phyloP scores from a whole-genome alignment of 2,797 vertebrate species.

The Eidolon dupreanum region DNA sequence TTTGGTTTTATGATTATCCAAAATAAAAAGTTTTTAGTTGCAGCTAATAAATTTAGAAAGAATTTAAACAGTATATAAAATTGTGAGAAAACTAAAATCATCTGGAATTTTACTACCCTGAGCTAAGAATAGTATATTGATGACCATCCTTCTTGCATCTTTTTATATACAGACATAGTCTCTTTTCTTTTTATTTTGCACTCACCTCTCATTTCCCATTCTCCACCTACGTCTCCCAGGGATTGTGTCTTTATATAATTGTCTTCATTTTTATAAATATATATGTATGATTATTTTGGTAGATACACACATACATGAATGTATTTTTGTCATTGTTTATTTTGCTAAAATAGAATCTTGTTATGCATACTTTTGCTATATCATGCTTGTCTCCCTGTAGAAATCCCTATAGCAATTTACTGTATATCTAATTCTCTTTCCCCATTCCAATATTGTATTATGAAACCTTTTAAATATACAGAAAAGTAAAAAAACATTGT shows the following conservation, averaged over 20 bases:
- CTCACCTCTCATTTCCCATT: background rate
- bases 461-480: background rate
- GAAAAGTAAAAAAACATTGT: background rate
- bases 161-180: background rate
- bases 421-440: background rate
- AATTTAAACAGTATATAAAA: background rate
- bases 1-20: background rate
- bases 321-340: background rate
- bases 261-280: background rate
- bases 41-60: background rate
- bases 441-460: too few relatives aligned
- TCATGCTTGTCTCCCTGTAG: background rate
- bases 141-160: background rate
- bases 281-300: background rate
- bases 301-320: background rate
- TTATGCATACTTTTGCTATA: background rate
- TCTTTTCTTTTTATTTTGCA: background rate
- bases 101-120: background rate
- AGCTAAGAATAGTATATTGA: accelerated
- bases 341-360: background rate
- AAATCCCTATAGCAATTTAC: background rate
- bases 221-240: background rate
- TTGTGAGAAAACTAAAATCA: background rate
- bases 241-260: background rate
- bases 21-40: background rate